Conservation (phyloP, 2,888 invertebrate genomes). For the Pimpla rufipes region DNA sequence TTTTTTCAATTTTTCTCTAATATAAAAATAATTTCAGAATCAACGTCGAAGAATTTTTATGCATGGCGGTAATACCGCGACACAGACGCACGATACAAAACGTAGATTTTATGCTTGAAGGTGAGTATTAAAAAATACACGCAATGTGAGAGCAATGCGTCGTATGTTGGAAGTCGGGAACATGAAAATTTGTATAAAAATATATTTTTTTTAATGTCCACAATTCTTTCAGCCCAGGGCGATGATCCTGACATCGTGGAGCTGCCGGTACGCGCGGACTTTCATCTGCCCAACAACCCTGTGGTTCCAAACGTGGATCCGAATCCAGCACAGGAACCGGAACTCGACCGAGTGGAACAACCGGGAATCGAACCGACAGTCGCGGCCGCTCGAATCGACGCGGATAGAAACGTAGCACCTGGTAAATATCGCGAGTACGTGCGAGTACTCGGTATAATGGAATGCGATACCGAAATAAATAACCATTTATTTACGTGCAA, state of each 20-base stretch:
- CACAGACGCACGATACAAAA: background rate
- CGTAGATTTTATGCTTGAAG: background rate
- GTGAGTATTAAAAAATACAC: background rate
- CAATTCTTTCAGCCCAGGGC: background rate
- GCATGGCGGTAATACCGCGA: slow-evolving; percentile 3
- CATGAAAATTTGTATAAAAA: no score
- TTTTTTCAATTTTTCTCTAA: background rate
- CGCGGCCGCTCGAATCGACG: background rate
- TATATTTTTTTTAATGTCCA: no score
- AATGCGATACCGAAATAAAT: no score
- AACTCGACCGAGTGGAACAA: background rate
- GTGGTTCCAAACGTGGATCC: no score
- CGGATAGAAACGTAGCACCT: background rate
- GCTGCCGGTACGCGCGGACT: background rate
- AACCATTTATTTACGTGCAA: no score
- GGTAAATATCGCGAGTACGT: background rate
- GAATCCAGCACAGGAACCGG: background rate
- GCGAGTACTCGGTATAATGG: background rate
- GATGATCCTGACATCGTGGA: background rate
- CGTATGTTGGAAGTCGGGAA: no score
- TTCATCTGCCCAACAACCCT: background rate
- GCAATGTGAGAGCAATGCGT: slow-evolving; percentile 63
- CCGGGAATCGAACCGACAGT: background rate
- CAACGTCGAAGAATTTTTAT: slow-evolving; percentile 3
- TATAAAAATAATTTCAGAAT: slow-evolving; percentile 6